Percentiles rank a stretch among this genome's conserved stretches.
Evolutionary conservation across 2,113 vertebrate genomes (phyloP).

Genomic region (Seriola dumerili): DNA sequence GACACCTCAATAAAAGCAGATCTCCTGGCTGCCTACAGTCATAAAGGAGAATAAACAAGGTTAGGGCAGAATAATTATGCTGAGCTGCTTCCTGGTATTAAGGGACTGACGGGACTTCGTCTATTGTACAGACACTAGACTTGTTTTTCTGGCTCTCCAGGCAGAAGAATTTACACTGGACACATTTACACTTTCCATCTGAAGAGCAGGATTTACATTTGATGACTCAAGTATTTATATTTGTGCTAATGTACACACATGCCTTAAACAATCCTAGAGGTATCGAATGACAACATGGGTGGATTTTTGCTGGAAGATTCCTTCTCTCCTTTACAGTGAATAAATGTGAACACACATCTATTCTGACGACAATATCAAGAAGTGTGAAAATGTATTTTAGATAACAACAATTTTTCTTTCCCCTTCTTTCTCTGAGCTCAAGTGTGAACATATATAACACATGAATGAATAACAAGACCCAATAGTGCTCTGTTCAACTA

Average conservation of each 20-base stretch:
- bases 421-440: not conserved
- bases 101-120: constrained; percentile 54
- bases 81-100: constrained; percentile 76
- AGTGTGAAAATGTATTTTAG: constrained; percentile 10
- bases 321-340: not conserved
- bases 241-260: not conserved
- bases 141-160: constrained; percentile 14
- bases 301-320: not conserved
- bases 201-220: constrained; percentile 20
- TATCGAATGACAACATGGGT: not conserved
- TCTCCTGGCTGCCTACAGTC: constrained; percentile 69
- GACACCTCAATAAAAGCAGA: constrained; percentile 78
- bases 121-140: constrained; percentile 49
- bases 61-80: constrained; percentile 75
- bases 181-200: constrained; percentile 10
- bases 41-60: constrained; percentile 76
- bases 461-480: constrained; percentile 1
- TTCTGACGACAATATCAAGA: not conserved
- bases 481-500: not conserved
- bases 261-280: not conserved
- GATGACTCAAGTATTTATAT: constrained; percentile 17
- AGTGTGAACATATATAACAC: constrained; percentile 15
- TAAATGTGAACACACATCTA: constrained; percentile 3
- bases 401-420: not conserved
- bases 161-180: constrained; percentile 26